Conservation (phyloP, 2,888 invertebrate genomes). For the Zele albiditarsus region DNA sequence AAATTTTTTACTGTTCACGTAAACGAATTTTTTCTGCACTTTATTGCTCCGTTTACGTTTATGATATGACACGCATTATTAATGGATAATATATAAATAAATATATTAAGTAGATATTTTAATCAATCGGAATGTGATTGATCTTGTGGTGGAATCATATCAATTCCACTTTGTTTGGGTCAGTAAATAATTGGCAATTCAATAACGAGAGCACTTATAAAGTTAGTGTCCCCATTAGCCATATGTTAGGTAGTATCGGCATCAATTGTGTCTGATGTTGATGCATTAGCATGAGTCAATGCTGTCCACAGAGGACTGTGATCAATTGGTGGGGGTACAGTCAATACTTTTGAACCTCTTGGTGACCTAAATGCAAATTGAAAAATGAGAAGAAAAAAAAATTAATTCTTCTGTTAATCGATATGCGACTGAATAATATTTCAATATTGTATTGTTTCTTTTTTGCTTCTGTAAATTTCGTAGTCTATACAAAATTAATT, state of each 20-base stretch:
- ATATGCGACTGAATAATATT: too few relatives aligned
- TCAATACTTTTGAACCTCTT: conserved; percentile 61
- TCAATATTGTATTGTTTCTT: too few relatives aligned
- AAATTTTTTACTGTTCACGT: background rate
- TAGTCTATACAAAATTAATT: too few relatives aligned
- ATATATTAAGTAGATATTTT: background rate
- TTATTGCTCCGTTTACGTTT: background rate
- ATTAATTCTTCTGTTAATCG: background rate
- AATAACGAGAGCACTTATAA: conserved; percentile 77
- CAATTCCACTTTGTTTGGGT: conserved; percentile 46
- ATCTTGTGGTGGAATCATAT: conserved; percentile 27
- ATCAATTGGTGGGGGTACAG: conserved; percentile 73
- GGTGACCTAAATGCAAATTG: conserved; percentile 62
- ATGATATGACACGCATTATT: background rate
- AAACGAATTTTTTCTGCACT: background rate
- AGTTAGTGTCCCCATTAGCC: conserved; percentile 73
- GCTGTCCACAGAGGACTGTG: conserved; percentile 89
- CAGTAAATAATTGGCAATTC: conserved; percentile 78
- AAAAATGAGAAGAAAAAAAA: background rate
- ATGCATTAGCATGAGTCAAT: conserved; percentile 82
- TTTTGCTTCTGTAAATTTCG: too few relatives aligned
- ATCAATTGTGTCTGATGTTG: conserved; percentile 54
- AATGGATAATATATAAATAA: background rate
- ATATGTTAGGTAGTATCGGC: conserved; percentile 76
- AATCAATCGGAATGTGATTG: background rate